Conservation (phyloP, 2,797 vertebrate genomes). For the Rhinogobio ventralis region DNA sequence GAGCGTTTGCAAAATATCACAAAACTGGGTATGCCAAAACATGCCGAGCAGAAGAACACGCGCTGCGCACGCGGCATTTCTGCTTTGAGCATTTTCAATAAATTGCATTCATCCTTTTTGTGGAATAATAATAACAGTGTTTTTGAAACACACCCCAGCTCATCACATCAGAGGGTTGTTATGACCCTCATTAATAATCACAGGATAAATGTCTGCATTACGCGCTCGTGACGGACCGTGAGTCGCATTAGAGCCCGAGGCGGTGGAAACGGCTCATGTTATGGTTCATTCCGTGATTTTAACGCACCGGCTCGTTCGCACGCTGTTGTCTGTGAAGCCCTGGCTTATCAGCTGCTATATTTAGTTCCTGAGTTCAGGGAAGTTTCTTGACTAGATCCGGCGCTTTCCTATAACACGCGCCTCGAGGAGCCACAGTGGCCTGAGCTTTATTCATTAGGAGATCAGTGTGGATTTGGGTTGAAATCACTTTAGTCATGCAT, state of each 20-base stretch:
- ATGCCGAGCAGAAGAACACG: no score
- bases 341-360: conserved; percentile 14
- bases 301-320: neutral
- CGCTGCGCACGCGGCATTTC: no score
- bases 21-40: no score
- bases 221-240: no score
- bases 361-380: neutral
- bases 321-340: neutral
- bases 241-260: no score
- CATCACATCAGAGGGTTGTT: neutral
- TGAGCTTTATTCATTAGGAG: neutral
- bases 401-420: no score
- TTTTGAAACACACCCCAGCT: neutral
- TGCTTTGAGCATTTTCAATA: neutral
- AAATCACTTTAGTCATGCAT: neutral
- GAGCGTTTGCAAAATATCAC: neutral
- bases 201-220: no score
- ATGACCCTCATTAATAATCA: neutral
- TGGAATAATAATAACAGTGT: neutral
- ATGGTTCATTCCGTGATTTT: neutral
- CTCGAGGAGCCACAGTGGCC: neutral
- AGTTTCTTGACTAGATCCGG: conserved; percentile 3
- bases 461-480: neutral
- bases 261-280: neutral
- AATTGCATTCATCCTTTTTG: neutral